Conservation (phyloP, 2,888 invertebrate species). For the Meloe dianella region DNA sequence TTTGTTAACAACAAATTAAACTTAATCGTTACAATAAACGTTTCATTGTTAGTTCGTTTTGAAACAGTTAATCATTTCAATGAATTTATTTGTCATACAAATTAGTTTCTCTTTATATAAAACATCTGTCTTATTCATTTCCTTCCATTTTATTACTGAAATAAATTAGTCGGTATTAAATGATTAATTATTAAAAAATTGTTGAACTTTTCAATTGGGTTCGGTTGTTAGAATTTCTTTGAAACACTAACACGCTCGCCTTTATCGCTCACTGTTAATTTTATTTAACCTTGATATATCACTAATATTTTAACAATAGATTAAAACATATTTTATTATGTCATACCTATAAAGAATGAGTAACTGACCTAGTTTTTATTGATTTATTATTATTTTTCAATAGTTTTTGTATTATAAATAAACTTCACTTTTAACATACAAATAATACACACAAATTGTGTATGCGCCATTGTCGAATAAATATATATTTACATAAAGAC, state of each 20-base stretch:
- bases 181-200: not conserved
- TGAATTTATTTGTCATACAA: not conserved
- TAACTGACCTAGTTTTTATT: slow-evolving; percentile 3
- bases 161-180: not conserved
- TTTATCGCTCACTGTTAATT: too few relatives aligned
- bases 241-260: too few relatives aligned
- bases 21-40: not conserved
- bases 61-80: not conserved
- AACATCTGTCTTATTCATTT: not conserved
- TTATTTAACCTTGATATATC: not conserved
- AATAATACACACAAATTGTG: too few relatives aligned
- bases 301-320: not conserved
- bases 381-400: not conserved
- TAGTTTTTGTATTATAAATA: not conserved
- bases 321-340: not conserved
- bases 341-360: not conserved
- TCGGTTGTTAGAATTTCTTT: too few relatives aligned
- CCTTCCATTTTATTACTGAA: not conserved
- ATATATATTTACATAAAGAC: not conserved
- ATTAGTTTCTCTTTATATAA: not conserved
- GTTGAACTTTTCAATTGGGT: not conserved
- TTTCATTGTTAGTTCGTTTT: not conserved
- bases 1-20: not conserved
- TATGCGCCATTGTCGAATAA: not conserved
- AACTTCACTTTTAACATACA: slow-evolving; percentile 4